Percentiles rank a stretch among this genome's conserved stretches.
Conservation (phyloP, 1,140 invertebrate species). For the Pemphigus obesinymphae region DNA sequence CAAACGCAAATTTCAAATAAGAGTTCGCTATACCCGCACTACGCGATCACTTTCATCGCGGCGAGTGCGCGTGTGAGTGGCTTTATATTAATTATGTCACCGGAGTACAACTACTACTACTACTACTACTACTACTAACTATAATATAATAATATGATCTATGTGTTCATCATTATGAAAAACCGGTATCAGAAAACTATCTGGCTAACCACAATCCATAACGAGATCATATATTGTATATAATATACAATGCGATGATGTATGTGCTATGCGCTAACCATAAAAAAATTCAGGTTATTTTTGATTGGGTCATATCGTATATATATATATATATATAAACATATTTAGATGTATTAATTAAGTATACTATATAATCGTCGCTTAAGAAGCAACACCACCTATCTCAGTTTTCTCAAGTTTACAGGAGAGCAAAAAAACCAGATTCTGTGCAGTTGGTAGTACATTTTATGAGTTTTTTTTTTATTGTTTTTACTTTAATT, state of each 20-base stretch:
- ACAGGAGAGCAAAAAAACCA: too few species aligned
- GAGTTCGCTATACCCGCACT: background rate
- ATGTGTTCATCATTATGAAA: slow-evolving; percentile 27
- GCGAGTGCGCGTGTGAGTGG: background rate
- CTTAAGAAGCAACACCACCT: too few species aligned
- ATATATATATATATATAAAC: background rate
- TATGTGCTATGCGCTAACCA: background rate
- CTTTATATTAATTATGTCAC: slow-evolving; percentile 25
- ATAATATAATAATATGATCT: too few species aligned
- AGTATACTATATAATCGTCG: too few species aligned
- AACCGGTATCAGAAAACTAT: slow-evolving; percentile 28
- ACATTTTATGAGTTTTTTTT: too few species aligned
- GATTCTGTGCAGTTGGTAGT: too few species aligned
- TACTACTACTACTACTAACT: too few species aligned
- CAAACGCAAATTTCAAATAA: background rate
- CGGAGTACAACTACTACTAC: background rate
- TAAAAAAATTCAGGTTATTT: slow-evolving; percentile 33
- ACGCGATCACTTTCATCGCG: slow-evolving; percentile 13
- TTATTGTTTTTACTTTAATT: too few species aligned
- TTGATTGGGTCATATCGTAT: slow-evolving; percentile 24
- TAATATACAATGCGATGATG: background rate
- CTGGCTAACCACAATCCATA: slow-evolving; percentile 10
- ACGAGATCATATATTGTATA: slow-evolving; percentile 10
- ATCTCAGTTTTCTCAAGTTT: too few species aligned
- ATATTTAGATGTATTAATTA: too few species aligned